Evolutionary conservation across 1,140 invertebrate species (phyloP), one percentile per base, ranked within the genome.

Genomic region (Cylas formicarius): DNA sequence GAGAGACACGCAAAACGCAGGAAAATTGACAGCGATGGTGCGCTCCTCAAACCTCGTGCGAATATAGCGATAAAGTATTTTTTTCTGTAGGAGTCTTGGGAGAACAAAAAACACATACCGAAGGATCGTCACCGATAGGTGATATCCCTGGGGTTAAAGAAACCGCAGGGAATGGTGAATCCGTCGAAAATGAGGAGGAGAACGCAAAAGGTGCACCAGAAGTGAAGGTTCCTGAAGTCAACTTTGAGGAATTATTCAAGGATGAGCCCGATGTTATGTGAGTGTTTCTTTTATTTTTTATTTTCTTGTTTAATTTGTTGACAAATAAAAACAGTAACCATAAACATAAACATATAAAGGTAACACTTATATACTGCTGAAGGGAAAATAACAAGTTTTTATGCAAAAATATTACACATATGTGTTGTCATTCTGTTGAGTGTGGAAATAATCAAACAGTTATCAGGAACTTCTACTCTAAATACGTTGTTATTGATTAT

Each of bases 1-100:
- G 47, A 50, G 28, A 23, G 34, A 8, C 28, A 44, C 8, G 37
- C 40, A 2, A 53, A 55, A 38, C 34, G 51, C 2, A 35, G 44
- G 17, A 48, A 53, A 36, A 18, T 56, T 18, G 32, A 52, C 28
- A 26, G 23, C 18, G 36, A 16, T n/a, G 26, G 11, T 1, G 18
- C 23, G 14, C 41, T 33, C 9, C 24, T 16, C 6, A 44, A 44
- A 16, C 17, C 31, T 10, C 23, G 41, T n/a, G n/a, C n/a, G n/a
- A n/a, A n/a, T n/a, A n/a, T n/a, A n/a, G n/a, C n/a, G n/a, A n/a
- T n/a, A n/a, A n/a, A n/a, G n/a, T n/a, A n/a, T n/a, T n/a, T n/a
- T n/a, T n/a, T n/a, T n/a, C n/a, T n/a, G n/a, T n/a, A n/a, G n/a
- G n/a, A n/a, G n/a, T n/a, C n/a, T n/a, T n/a, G n/a, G n/a, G n/a